Base-by-base conservation (phyloP, 2,888 invertebrate species). In the Bombylius discolor region DNA sequence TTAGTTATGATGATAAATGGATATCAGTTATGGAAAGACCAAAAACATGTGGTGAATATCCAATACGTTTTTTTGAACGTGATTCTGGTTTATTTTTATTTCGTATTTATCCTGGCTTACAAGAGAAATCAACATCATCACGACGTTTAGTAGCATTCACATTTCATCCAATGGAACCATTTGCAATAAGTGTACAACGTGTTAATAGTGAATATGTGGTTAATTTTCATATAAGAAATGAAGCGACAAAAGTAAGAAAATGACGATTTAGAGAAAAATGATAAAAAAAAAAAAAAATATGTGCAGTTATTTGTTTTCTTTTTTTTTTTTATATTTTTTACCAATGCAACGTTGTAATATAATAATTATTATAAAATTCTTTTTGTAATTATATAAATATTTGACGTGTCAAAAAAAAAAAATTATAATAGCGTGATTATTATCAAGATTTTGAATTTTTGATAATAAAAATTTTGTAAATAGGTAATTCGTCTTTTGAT, bases 1-100 rank as follows among this genome's bases (percentile, higher is more conserved):
- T 95, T 71, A 90, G 88, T 68, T 97, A 96, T 67, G 96, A 97
- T 67, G 95, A 96, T 70, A 93, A 94, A 72, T 90, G 91, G 85
- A 89, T 97, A 0, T 95, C 96, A 0, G 87, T 91, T 49, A 85
- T 96, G 85, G 96, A 97, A 74, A 78, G 96, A 56, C 97, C 97
- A 1, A 96, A 94, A 74, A 87, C 89, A 34, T 92, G 90, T 73
- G 89, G 89, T 55, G 90, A 94, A 74, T 88, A 89, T 72, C 94
- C 96, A 1, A 94, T 97, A 64, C 80, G 87, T 64, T 93, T 93
- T 73, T 89, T 86, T 68, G 88, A 88, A 9, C 80, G 92, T 5
- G 85, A 86, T 64, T 89, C 90, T 0, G 87, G 88, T 8, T 74
- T 89, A 42, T 74, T 89, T 36, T 89, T 87, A 72, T 94, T 89